Evolutionary conservation across 2,797 vertebrate genomes (phyloP).

Genomic region (Myotis planiceps): DNA sequence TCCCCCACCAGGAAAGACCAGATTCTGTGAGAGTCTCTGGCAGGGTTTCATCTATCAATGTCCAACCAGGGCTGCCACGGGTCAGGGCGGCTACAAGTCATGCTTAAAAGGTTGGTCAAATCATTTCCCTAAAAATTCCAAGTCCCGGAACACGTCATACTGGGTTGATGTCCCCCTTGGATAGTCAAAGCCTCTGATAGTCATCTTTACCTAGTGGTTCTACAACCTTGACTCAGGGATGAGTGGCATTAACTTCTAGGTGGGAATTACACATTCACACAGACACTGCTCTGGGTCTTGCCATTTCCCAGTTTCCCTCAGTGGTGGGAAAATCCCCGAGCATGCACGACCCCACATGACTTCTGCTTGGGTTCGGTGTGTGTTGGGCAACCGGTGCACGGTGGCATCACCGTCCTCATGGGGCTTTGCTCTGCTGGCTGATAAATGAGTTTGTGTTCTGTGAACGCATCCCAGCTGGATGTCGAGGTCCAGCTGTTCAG

Average conservation of each 20-base stretch:
- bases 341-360: background rate
- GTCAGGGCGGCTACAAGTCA: background rate
- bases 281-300: background rate
- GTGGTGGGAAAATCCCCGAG: background rate
- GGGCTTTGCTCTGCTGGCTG: background rate
- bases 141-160: background rate
- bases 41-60: conserved; percentile 52
- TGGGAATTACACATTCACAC: background rate
- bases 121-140: conserved; percentile 2
- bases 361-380: background rate
- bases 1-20: background rate
- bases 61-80: background rate
- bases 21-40: background rate
- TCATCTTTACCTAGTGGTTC: background rate
- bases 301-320: background rate
- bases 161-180: background rate
- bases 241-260: background rate
- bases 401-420: background rate
- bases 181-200: background rate
- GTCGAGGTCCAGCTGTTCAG: background rate
- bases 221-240: background rate
- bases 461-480: background rate
- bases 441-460: conserved; percentile 49
- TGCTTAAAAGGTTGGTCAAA: conserved; percentile 45
- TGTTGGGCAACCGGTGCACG: background rate